Evolutionary conservation across 1,140 invertebrate species (phyloP).

Genomic region (Arion vulgaris): DNA sequence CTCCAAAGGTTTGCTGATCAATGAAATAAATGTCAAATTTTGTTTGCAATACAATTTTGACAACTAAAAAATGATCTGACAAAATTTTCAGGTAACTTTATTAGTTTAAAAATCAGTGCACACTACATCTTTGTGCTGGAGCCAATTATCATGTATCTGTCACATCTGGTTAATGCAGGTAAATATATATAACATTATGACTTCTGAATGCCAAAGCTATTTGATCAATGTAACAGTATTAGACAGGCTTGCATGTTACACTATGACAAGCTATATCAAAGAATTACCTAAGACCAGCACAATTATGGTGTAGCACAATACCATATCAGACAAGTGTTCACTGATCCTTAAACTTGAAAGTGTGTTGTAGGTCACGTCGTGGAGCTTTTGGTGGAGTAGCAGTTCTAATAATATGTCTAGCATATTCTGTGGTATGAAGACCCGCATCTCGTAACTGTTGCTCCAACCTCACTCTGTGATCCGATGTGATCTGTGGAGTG

Average conservation of each 20-base stretch:
- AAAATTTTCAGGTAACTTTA: too few relatives aligned
- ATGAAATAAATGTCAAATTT: too few relatives aligned
- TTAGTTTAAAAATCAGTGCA: too few relatives aligned
- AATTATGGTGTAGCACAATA: background rate
- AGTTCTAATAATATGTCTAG: slow-evolving; percentile 56
- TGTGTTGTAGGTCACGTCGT: slow-evolving; percentile 65
- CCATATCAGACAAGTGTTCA: slow-evolving; percentile 27
- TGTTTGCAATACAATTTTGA: too few relatives aligned
- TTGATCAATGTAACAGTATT: background rate
- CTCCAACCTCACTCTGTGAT: slow-evolving; percentile 67
- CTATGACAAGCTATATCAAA: background rate
- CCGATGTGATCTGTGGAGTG: slow-evolving; percentile 62
- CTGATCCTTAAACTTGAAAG: slow-evolving; percentile 54
- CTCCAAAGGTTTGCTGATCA: too few relatives aligned
- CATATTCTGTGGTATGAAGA: slow-evolving; percentile 65
- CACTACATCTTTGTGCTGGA: too few relatives aligned
- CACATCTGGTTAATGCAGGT: too few relatives aligned
- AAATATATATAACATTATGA: too few relatives aligned
- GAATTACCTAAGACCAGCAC: background rate
- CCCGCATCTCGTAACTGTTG: slow-evolving; percentile 65
- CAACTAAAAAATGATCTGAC: too few relatives aligned
- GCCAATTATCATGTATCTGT: too few relatives aligned
- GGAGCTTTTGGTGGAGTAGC: slow-evolving; percentile 60
- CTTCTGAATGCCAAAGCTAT: too few relatives aligned
- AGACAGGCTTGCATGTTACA: background rate